Evolutionary conservation across 1,140 invertebrate species (phyloP).

Genomic region (Ceratosolen solmsi): DNA sequence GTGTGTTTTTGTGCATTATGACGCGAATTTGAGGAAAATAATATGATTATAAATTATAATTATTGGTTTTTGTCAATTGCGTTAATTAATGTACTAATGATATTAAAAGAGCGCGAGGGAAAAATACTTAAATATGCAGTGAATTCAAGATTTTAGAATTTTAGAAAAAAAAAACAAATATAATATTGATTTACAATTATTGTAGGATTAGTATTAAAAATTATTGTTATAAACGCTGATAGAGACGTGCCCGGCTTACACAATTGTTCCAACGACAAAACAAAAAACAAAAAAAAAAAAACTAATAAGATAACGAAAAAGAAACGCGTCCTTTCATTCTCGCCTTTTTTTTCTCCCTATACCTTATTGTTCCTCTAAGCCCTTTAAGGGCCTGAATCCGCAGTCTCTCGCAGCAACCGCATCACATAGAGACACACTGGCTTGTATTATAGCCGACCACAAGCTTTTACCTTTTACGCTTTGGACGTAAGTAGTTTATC

Average conservation of each 20-base stretch:
- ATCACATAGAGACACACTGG: neutral
- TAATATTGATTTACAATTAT: too few relatives aligned
- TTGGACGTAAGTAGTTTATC: neutral
- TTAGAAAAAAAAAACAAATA: too few relatives aligned
- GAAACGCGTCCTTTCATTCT: neutral
- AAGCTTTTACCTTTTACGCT: conserved; percentile 22
- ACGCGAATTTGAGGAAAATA: too few relatives aligned
- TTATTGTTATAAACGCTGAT: too few relatives aligned
- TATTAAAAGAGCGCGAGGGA: too few relatives aligned
- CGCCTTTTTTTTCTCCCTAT: neutral
- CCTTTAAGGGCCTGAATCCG: conserved; percentile 1
- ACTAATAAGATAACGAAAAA: neutral
- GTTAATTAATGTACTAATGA: too few relatives aligned
- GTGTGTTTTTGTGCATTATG: too few relatives aligned
- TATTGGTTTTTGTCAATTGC: too few relatives aligned
- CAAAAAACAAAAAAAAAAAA: neutral
- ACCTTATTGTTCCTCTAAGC: neutral
- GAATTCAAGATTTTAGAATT: too few relatives aligned
- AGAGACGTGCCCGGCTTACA: neutral
- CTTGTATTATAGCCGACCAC: neutral
- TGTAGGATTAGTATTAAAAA: neutral
- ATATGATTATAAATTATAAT: too few relatives aligned
- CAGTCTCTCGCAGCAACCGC: neutral
- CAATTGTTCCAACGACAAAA: neutral
- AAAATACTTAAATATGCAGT: too few relatives aligned